Evolutionary conservation across 2,113 vertebrate species (phyloP), one percentile per base, ranked within the genome.

Genomic region (Conger conger): DNA sequence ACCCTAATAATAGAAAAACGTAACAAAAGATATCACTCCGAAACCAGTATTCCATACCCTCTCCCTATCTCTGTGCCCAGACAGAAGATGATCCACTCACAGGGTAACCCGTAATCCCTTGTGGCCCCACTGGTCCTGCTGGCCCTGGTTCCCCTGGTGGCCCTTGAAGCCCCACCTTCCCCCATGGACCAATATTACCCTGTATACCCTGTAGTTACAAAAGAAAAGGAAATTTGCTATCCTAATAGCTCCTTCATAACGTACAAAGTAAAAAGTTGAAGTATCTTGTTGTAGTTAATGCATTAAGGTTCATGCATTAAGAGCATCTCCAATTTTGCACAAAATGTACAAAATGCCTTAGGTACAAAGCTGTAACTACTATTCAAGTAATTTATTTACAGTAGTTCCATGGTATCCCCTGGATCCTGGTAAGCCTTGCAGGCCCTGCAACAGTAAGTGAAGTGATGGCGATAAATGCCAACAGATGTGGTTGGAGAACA

Each of bases 171-270:
- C 95, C 95, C 5, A 80, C 53, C 33, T 88, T 90, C 5, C 95
- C 94, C 93, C 93, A 95, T 0, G 88, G 88, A 50, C 95, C 95
- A 73, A 93, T 93, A 86, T 93, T 94, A 53, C 95, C 95, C 38
- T 92, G 93, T 15, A 92, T 80, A 77, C 94, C 95, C 94, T 53
- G 0, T 84, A 83, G n/a, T 1, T 35, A 80, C 17, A 87, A 89
- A 86, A 5, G 4, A 78, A 81, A 57, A 57, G n/a, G 45, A 42
- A 36, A 60, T 63, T 36, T 78, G 27, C 9, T 36, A 40, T 30
- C 81, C 38, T 38, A 23, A 36, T 8, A 50, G 45, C 45, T 50
- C 45, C 45, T 50, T 15, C 42, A 83, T 16, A 30, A 45, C 45
- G 50, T 1, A 53, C 33, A 63, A n/a, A n/a, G n/a, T n/a, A n/a